Percentiles rank a stretch among this genome's conserved stretches.
phyloP scores from a whole-genome alignment of 2,888 invertebrate genomes.

The Oscheius sp. region DNA sequence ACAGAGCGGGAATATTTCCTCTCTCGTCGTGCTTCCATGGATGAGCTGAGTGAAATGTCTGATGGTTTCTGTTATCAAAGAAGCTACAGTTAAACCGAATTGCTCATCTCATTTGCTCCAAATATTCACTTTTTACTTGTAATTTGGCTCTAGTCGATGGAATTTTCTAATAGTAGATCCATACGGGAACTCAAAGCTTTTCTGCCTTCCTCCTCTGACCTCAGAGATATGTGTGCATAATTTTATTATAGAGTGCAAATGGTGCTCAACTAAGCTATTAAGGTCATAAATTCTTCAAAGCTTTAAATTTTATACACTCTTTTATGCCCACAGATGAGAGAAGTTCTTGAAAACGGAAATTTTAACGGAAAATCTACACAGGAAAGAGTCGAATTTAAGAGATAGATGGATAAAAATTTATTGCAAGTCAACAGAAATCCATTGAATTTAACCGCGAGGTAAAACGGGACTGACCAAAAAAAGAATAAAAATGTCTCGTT shows the following conservation, averaged over 20 bases:
- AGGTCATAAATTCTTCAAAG: too few species aligned
- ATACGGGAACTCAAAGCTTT: not conserved
- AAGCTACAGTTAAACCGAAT: slow-evolving; percentile 28
- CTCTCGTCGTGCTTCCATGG: slow-evolving; percentile 60
- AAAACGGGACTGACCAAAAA: slow-evolving; percentile 1
- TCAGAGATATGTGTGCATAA: not conserved
- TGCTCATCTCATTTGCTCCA: too few species aligned
- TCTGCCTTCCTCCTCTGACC: slow-evolving; percentile 2
- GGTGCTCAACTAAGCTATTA: slow-evolving; percentile 4
- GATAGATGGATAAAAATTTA: too few species aligned
- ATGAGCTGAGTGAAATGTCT: slow-evolving; percentile 45
- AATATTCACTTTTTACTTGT: not conserved
- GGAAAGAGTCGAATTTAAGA: too few species aligned
- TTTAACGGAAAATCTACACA: too few species aligned
- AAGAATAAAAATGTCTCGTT: not conserved
- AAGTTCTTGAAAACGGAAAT: too few species aligned
- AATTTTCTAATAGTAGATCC: not conserved
- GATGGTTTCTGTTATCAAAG: slow-evolving; percentile 25
- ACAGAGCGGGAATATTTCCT: slow-evolving; percentile 53
- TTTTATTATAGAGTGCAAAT: slow-evolving; percentile 8
- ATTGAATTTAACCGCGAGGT: not conserved
- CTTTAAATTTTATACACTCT: too few species aligned
- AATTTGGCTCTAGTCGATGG: not conserved
- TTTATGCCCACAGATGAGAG: too few species aligned
- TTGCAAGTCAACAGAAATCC: too few species aligned